These are phyloP conservation scores for Eospalax fontanierii DNA, from an alignment of 2,797 vertebrate genomes.

Conservation along the genomic window DNA sequence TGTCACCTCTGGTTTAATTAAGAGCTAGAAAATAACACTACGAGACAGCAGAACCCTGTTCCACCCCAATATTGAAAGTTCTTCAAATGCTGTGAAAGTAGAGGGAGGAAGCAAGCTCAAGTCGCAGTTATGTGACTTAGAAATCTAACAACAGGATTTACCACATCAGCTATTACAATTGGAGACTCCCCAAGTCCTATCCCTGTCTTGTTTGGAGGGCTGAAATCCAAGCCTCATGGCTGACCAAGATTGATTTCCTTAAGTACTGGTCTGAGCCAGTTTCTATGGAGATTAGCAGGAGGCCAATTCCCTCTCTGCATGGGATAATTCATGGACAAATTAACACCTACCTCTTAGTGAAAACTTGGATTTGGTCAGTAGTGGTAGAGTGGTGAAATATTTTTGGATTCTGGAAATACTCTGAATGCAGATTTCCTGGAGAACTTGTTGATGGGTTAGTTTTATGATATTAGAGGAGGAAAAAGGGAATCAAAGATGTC, in stretches of 20 bases:
- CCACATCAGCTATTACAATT: constrained; percentile 30
- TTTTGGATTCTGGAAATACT: constrained; percentile 65
- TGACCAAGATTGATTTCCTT: constrained; percentile 73
- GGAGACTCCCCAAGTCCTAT: constrained; percentile 39
- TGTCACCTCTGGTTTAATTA: not conserved
- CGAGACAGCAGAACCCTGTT: constrained; percentile 7
- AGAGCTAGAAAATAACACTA: not conserved
- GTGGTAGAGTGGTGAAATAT: constrained; percentile 51
- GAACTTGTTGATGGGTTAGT: constrained; percentile 27
- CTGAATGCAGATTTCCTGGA: constrained; percentile 48
- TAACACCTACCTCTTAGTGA: constrained; percentile 65
- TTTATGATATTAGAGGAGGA: constrained; percentile 24
- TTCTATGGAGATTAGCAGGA: constrained; percentile 76
- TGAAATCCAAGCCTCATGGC: constrained; percentile 62
- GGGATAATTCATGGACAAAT: constrained; percentile 73
- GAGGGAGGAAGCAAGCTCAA: not conserved
- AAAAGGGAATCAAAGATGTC: not conserved
- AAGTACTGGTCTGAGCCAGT: constrained; percentile 62
- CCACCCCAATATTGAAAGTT: not conserved
- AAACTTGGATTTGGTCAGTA: constrained; percentile 64
- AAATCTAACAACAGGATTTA: constrained; percentile 42
- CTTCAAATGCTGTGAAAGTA: constrained; percentile 13
- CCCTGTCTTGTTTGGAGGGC: constrained; percentile 28
- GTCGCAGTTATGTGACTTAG: not conserved
- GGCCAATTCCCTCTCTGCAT: constrained; percentile 59